Conservation (phyloP, 2,797 vertebrate species). For the Geotrypetes seraphini region DNA sequence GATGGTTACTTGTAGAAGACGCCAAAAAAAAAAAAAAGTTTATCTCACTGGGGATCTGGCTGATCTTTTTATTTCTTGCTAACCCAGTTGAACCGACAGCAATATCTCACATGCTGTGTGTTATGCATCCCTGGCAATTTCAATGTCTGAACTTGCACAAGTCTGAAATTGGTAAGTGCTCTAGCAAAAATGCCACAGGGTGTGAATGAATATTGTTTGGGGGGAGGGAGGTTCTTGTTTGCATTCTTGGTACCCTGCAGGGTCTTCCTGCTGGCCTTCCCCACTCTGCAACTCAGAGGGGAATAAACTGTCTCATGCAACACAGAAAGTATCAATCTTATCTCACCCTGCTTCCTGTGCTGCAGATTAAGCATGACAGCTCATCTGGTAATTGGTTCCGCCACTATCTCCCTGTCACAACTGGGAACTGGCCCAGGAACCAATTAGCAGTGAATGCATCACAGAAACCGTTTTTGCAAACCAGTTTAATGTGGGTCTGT, state of each 20-base stretch:
- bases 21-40: too few relatives aligned
- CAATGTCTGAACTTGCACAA: not conserved
- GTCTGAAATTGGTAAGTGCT: not conserved
- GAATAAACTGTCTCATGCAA: too few relatives aligned
- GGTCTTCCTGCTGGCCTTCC: not conserved
- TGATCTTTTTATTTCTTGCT: constrained; percentile 20
- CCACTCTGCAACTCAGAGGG: too few relatives aligned
- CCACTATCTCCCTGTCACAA: not conserved
- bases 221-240: not conserved
- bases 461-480: too few relatives aligned
- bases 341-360: too few relatives aligned
- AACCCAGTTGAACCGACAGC: not conserved
- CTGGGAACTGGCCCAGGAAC: not conserved
- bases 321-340: too few relatives aligned
- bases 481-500: too few relatives aligned
- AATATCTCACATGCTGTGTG: constrained; percentile 9
- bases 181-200: not conserved
- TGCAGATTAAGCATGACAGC: constrained; percentile 2
- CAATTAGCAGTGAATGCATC: fast-evolving
- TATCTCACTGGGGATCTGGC: constrained; percentile 11
- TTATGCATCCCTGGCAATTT: not conserved
- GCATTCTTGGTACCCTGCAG: not conserved
- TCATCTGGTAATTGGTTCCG: too few relatives aligned
- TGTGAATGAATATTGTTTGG: not conserved
- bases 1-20: constrained; percentile 6